These are phyloP conservation scores for Syritta pipiens DNA, from an alignment of 2,888 invertebrate species.

Conservation along the genomic window DNA sequence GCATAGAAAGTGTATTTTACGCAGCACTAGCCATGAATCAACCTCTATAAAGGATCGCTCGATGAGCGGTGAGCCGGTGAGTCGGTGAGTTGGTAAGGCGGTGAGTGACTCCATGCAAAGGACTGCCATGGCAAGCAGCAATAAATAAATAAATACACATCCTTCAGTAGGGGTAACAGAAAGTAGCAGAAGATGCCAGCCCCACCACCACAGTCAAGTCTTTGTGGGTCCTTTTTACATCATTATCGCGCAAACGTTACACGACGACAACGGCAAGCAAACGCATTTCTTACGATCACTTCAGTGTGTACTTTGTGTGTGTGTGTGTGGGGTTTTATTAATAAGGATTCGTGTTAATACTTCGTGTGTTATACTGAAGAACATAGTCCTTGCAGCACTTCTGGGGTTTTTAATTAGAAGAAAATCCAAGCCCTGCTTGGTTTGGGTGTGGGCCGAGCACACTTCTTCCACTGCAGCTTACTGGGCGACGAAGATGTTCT, in stretches of 20 bases:
- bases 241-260: slow-evolving; percentile 26
- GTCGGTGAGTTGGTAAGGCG: no score
- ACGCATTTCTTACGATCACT: slow-evolving; percentile 29
- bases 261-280: slow-evolving; percentile 7
- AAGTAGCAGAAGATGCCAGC: slow-evolving; percentile 11
- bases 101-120: slow-evolving; percentile 36
- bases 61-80: no score
- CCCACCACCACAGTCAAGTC: slow-evolving; percentile 8
- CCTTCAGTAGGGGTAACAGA: background rate
- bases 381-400: slow-evolving; percentile 33
- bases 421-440: no score
- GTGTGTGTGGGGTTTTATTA: slow-evolving; percentile 45
- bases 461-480: no score
- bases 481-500: no score
- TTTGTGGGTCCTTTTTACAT: slow-evolving; percentile 45
- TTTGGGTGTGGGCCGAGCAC: no score
- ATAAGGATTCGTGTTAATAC: slow-evolving; percentile 55
- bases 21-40: slow-evolving; percentile 24
- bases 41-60: no score
- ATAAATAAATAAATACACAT: background rate
- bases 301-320: slow-evolving; percentile 30
- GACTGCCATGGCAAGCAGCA: slow-evolving; percentile 37
- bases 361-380: slow-evolving; percentile 22
- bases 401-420: slow-evolving; percentile 55
- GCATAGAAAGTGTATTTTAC: slow-evolving; percentile 23